These are phyloP conservation scores for Antheraea assamensis DNA, from an alignment of 2,888 invertebrate genomes.

Conservation along the genomic window DNA sequence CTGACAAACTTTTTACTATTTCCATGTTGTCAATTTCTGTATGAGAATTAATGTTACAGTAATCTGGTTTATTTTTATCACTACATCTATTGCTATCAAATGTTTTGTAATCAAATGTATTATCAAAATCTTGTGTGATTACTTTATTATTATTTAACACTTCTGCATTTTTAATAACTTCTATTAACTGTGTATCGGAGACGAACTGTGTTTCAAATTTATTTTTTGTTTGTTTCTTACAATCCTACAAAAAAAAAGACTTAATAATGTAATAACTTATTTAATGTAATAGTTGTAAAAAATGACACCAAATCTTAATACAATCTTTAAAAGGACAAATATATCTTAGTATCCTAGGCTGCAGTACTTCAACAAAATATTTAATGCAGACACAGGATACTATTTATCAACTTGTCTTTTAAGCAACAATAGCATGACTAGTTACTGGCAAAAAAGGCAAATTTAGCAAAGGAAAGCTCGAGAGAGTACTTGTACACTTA, in stretches of 20 bases:
- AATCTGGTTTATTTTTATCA: background rate
- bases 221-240: conserved; percentile 39
- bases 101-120: conserved; percentile 33
- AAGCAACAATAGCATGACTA: no score
- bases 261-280: background rate
- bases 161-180: conserved; percentile 63
- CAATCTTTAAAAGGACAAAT: no score
- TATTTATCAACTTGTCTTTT: no score
- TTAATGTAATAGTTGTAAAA: no score
- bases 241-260: conserved; percentile 19
- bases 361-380: no score
- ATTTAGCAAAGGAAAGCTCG: no score
- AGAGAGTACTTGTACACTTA: no score
- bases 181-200: conserved; percentile 64
- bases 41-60: background rate
- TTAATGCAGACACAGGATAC: no score
- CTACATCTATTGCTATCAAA: conserved; percentile 23
- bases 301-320: no score
- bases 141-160: conserved; percentile 45
- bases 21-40: background rate
- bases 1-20: background rate
- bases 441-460: no score
- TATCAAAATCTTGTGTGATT: conserved; percentile 62
- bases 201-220: conserved; percentile 69
- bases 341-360: no score